Evolutionary conservation across 2,888 invertebrate genomes (phyloP), one percentile per base, ranked within the genome.

Genomic region (Drosophila neotestacea): DNA sequence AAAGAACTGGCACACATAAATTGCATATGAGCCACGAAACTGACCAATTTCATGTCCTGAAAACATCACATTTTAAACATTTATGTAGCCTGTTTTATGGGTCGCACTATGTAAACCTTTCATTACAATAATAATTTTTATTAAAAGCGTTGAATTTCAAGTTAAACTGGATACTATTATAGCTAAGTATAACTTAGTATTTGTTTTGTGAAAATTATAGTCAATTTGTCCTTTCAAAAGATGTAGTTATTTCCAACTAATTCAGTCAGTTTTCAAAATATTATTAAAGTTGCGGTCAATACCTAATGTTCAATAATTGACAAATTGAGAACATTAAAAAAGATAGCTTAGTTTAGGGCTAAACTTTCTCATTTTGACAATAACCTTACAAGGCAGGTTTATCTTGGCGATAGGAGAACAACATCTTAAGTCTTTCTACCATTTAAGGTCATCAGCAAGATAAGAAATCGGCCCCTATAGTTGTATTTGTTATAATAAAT

Each of bases 31-130:
- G 9, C 6, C 22, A 44, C 27, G 5, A 27, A 27, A 30, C 13
- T 30, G 7, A 48, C 32, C 27, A 50, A 56, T 36, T 47, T 47
- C 9, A 70, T 59, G 58, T 58, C 39, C 44, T 54, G 9, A 27
- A 22, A 55, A 42, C 32, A 27, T 42, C 11, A 34, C 30, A 46
- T 34, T 44, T 36, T 4, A 11, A 27, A 9, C n/a, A 38, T 16
- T 28, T 46, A 46, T 34, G n/a, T 27, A n/a, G 30, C 5, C 22
- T 6, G 10, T 44, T 56, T 36, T 38, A 56, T 36, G 6, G 28
- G 13, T 36, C 46, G 10, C 7, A 27, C 7, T 16, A 6, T 7
- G 27, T 6, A 34, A 27, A 13, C 36, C 46, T 28, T 2, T 11
- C 32, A 55, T 44, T 46, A 36, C 34, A 22, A 30, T 46, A 56